These are phyloP conservation scores for Drosophila fulvimacula DNA, from an alignment of 2,888 invertebrate species.

Conservation along the genomic window DNA sequence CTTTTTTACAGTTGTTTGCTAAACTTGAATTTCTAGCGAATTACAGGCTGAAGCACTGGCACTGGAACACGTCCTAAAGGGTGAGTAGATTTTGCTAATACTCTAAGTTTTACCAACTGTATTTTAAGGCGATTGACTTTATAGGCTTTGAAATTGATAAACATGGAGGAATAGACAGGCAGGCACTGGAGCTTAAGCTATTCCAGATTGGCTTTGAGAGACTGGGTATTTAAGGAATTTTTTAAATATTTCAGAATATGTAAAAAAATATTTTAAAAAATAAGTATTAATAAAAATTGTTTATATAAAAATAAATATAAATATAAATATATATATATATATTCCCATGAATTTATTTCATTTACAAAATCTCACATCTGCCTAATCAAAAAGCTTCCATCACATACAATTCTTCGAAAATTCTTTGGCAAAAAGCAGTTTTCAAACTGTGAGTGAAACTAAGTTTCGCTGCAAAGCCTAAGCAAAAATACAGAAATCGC, in stretches of 20 bases:
- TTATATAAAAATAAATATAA: too few relatives aligned
- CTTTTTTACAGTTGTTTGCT: neutral
- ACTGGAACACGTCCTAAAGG: too few relatives aligned
- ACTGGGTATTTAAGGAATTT: neutral
- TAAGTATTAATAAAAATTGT: too few relatives aligned
- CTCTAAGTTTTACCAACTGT: too few relatives aligned
- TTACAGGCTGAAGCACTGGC: neutral
- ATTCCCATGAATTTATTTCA: too few relatives aligned
- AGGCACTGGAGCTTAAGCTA: neutral
- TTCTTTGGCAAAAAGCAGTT: neutral
- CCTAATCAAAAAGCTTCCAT: neutral
- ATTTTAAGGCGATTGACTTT: neutral
- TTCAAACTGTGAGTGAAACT: slow-evolving; percentile 5
- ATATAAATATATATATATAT: too few relatives aligned
- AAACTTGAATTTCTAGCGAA: neutral
- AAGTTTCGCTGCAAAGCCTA: slow-evolving; percentile 2
- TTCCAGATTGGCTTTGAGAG: neutral
- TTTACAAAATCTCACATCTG: neutral
- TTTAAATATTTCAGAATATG: neutral
- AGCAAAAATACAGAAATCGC: neutral
- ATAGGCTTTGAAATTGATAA: neutral
- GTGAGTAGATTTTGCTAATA: too few relatives aligned
- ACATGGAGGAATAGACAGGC: neutral
- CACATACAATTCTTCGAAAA: neutral
- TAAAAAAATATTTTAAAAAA: too few relatives aligned